phyloP scores from a whole-genome alignment of 2,113 vertebrate genomes.

The Nettapus auritus region DNA sequence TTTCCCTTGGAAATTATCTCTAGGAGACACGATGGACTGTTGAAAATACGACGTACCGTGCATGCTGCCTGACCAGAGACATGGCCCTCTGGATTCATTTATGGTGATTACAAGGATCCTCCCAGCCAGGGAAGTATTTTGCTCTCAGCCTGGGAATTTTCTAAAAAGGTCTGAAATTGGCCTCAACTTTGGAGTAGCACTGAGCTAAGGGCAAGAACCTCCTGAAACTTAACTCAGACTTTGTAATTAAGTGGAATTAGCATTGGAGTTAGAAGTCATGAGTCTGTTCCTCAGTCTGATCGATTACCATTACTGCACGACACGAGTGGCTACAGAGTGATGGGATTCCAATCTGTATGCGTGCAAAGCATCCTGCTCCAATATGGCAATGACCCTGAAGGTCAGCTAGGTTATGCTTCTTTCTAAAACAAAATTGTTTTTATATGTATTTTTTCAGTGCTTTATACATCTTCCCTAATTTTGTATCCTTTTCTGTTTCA shows the following conservation, averaged over 20 bases:
- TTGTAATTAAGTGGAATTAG: background rate
- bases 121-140: background rate
- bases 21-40: background rate
- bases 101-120: background rate
- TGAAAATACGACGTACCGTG: background rate
- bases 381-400: background rate
- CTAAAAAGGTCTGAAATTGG: background rate
- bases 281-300: background rate
- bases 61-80: background rate
- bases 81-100: background rate
- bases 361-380: background rate
- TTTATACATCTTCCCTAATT: background rate
- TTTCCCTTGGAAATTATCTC: background rate
- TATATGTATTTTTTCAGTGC: background rate
- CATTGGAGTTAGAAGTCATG: background rate
- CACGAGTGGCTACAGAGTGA: background rate
- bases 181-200: background rate
- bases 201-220: background rate
- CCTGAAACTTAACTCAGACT: background rate
- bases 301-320: background rate
- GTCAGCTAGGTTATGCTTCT: background rate
- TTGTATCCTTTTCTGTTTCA: conserved; percentile 19
- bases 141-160: background rate
- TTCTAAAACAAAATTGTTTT: background rate
- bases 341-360: background rate